Base-by-base conservation (phyloP, 2,113 vertebrate genomes). In the Oreochromis spilurus region DNA sequence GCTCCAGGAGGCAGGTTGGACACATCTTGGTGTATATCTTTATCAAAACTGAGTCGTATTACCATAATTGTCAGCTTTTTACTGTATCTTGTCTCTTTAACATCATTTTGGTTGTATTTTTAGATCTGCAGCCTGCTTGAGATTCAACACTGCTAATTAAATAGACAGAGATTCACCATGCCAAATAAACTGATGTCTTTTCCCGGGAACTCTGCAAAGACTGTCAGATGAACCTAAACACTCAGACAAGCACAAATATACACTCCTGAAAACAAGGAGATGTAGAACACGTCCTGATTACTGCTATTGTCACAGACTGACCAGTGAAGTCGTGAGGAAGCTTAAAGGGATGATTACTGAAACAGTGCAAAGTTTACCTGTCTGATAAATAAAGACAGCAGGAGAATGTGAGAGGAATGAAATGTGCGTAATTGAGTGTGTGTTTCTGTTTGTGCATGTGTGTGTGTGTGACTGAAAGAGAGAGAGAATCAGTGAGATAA, bases 21-120 rank as follows among this genome's bases (percentile, higher is more conserved):
- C 92, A 90, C 86, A 86, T 95, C 89, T 87, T 81, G 84, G 82
- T 62, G 85, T 87, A 90, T 81, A 87, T 94, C 92, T 92, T 88
- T 91, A 91, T 95, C 91, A 92, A 77, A 94, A 90, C 79, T 81
- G 90, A 91, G 90, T 14, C 40, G n/a, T 77, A 95, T 96, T 94
- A 95, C 92, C 92, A 94, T 95, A 95, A 94, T 95, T 96, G 95
- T 96, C 95, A 95, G 90, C 89, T 93, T 94, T 77, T 95, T 95
- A 93, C 94, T 90, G 89, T 88, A 93, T 91, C 88, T 93, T 92
- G 94, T 95, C 94, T 94, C 89, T 95, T 95, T 94, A 95, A 93
- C 94, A 94, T 95, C 92, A 91, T 91, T 95, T 95, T 94, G 84
- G 88, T 93, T 92, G 89, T 95, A 94, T 95, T 95, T 96, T 94